A percentile compares a stretch with the other conserved stretches of the same genome.
Evolutionary conservation across 2,888 invertebrate species (phyloP).

Genomic region (Acronicta psi): DNA sequence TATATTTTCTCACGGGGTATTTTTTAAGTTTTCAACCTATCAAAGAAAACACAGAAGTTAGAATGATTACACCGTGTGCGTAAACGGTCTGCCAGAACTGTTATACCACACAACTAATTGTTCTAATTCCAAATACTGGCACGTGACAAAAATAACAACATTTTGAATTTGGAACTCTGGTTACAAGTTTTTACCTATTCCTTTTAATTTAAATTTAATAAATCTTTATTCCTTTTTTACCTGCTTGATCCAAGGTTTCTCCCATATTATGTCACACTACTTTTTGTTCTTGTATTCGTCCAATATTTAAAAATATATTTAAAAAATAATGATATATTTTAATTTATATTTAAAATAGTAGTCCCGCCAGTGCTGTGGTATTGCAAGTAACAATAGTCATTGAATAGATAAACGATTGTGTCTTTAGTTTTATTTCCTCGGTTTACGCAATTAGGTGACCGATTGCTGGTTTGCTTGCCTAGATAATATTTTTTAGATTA

Average conservation of each 20-base stretch:
- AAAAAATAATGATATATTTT: not conserved
- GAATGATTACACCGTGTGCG: slow-evolving; percentile 6
- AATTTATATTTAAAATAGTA: not conserved
- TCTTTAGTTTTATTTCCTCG: slow-evolving; percentile 15
- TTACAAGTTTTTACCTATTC: too few relatives aligned
- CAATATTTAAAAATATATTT: not conserved
- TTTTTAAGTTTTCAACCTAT: not conserved
- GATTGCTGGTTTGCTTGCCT: slow-evolving; percentile 21
- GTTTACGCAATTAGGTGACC: slow-evolving; percentile 13
- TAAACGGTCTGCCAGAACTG: slow-evolving; percentile 24
- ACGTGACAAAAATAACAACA: too few relatives aligned
- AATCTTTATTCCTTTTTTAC: not conserved
- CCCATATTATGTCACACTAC: not conserved
- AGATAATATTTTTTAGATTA: slow-evolving; percentile 20
- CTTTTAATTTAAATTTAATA: not conserved
- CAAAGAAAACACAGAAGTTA: slow-evolving; percentile 7
- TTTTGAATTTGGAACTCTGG: not conserved
- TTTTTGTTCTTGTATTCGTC: not conserved
- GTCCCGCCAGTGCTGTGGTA: not conserved
- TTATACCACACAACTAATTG: not conserved
- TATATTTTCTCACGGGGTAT: not conserved
- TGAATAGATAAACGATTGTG: slow-evolving; percentile 11
- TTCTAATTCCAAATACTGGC: not conserved
- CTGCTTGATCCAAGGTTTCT: not conserved
- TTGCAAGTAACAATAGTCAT: not conserved